Conservation (phyloP, 2,113 vertebrate species). For the Bombycilla garrulus region DNA sequence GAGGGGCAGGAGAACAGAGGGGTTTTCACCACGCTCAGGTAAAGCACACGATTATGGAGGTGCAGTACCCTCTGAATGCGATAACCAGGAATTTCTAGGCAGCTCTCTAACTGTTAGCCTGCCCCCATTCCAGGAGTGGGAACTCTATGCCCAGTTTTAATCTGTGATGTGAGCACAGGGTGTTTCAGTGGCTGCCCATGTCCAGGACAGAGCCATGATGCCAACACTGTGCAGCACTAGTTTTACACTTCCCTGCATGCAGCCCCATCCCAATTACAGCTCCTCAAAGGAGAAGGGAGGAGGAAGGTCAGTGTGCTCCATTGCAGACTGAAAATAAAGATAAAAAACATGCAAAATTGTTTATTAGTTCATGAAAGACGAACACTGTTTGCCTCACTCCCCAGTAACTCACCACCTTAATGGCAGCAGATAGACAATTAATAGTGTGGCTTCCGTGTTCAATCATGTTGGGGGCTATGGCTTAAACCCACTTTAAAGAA, state of each 20-base stretch:
- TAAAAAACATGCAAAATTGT: background rate
- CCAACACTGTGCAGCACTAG: accelerated
- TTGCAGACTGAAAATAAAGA: background rate
- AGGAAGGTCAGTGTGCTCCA: background rate
- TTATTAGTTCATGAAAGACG: background rate
- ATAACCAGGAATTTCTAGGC: background rate
- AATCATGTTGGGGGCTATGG: background rate
- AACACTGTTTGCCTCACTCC: background rate
- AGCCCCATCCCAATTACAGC: background rate
- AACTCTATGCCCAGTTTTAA: background rate
- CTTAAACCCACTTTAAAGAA: slow-evolving; percentile 58
- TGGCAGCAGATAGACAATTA: slow-evolving; percentile 17
- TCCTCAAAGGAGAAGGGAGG: background rate
- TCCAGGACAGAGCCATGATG: background rate
- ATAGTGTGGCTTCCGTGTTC: slow-evolving; percentile 3
- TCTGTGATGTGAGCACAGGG: accelerated
- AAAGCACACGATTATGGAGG: background rate
- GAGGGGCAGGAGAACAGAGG: background rate
- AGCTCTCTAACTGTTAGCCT: background rate
- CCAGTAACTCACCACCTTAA: background rate
- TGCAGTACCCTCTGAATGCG: background rate
- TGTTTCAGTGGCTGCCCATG: background rate
- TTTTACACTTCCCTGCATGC: background rate
- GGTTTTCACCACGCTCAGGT: background rate
- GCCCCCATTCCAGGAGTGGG: background rate